Evolutionary conservation across 2,113 vertebrate species (phyloP).

Genomic region (Cathartes aura): DNA sequence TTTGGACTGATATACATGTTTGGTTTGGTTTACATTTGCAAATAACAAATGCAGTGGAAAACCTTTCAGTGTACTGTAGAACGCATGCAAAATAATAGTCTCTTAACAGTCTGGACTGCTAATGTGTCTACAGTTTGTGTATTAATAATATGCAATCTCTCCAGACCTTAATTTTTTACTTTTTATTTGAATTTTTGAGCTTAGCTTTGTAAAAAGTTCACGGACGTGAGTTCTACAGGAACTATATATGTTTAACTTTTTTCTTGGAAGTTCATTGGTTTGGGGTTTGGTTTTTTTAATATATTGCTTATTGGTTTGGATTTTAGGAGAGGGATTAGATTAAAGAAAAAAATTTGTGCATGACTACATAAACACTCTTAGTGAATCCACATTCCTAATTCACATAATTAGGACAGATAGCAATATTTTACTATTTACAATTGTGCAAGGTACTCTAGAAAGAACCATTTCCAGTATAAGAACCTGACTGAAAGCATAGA

Average conservation of each 20-base stretch:
- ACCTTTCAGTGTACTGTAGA: background rate
- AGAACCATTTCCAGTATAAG: background rate
- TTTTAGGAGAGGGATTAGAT: background rate
- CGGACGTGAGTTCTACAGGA: background rate
- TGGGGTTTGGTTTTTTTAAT: background rate
- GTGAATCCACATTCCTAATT: background rate
- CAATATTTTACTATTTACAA: background rate
- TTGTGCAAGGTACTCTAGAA: background rate
- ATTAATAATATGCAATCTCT: background rate
- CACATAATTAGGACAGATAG: background rate
- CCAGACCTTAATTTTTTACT: background rate
- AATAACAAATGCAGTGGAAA: background rate
- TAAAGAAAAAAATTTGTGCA: background rate
- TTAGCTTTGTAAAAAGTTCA: background rate
- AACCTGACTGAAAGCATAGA: background rate
- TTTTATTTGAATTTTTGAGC: background rate
- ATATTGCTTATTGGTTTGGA: background rate
- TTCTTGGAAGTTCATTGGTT: background rate
- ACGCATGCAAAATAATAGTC: background rate
- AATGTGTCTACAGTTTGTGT: background rate
- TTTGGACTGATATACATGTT: background rate
- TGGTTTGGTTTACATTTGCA: background rate
- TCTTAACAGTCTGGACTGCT: background rate
- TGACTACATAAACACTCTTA: background rate
- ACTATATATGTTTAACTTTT: background rate